These are phyloP conservation scores for Drosophila elegans DNA, from an alignment of 1,140 invertebrate species.

Conservation along the genomic window DNA sequence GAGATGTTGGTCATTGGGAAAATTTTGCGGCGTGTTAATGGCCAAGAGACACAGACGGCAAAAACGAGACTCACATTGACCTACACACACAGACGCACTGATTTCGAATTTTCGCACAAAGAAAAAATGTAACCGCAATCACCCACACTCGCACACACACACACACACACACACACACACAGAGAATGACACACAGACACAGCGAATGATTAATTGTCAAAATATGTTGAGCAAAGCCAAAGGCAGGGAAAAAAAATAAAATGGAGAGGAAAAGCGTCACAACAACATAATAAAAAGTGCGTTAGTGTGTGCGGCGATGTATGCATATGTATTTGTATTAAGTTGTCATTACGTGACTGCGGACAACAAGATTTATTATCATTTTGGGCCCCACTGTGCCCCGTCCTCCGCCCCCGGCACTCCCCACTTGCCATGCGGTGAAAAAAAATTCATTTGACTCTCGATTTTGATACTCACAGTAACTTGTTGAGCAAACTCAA, in stretches of 20 bases:
- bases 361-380: conserved; percentile 84
- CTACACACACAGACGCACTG: conserved; percentile 64
- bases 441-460: conserved; percentile 59
- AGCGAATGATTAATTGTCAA: conserved; percentile 81
- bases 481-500: conserved; percentile 85
- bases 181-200: conserved; percentile 29
- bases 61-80: conserved; percentile 67
- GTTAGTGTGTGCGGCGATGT: conserved; percentile 56
- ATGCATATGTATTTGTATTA: conserved; percentile 83
- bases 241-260: conserved; percentile 12
- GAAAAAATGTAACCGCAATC: conserved; percentile 42
- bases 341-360: conserved; percentile 85
- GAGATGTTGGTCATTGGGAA: conserved; percentile 49
- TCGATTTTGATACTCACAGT: conserved; percentile 79
- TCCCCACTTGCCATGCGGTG: conserved; percentile 4
- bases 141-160: conserved; percentile 18
- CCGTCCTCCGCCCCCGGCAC: not conserved
- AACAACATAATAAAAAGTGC: conserved; percentile 78
- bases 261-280: conserved; percentile 36
- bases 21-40: conserved; percentile 56
- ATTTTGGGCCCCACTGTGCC: conserved; percentile 29
- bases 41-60: conserved; percentile 46
- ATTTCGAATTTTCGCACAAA: conserved; percentile 40
- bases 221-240: conserved; percentile 74
- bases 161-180: conserved; percentile 29